Conservation (phyloP, 2,113 vertebrate genomes). For the Talpa occidentalis region DNA sequence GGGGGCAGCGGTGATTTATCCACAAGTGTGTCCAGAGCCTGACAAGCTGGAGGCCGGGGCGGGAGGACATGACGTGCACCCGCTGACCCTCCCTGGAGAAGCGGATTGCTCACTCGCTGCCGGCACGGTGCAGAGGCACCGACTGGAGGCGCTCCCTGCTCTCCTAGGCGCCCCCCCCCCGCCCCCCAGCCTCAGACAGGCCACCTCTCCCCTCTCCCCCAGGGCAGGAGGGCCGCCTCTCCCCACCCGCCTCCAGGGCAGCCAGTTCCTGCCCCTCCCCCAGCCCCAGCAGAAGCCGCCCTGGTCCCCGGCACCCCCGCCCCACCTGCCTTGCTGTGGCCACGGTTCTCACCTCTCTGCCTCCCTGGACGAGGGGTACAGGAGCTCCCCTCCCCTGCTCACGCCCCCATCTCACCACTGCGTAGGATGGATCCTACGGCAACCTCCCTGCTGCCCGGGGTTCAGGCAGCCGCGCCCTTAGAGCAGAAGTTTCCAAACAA, state of each 20-base stretch:
- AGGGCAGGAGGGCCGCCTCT: accelerated
- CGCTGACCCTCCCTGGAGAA: too few relatives aligned
- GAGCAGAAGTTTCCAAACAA: not conserved
- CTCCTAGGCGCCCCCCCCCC: not conserved
- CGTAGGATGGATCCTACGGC: accelerated
- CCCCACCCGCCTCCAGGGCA: accelerated
- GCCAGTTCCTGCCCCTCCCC: too few relatives aligned
- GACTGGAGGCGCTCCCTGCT: not conserved
- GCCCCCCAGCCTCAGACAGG: not conserved
- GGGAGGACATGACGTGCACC: too few relatives aligned
- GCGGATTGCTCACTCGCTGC: too few relatives aligned
- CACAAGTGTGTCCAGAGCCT: too few relatives aligned
- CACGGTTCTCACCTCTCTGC: not conserved
- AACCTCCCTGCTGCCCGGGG: not conserved
- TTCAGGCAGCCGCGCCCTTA: not conserved
- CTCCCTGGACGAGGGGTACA: accelerated
- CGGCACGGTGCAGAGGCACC: too few relatives aligned
- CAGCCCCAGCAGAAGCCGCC: too few relatives aligned
- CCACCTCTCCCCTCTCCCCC: not conserved
- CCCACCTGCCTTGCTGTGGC: too few relatives aligned
- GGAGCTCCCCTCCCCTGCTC: not conserved
- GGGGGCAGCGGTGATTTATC: too few relatives aligned
- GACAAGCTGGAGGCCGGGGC: too few relatives aligned
- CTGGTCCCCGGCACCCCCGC: not conserved
- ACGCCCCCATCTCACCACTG: not conserved